Base-by-base conservation (phyloP, 2,113 vertebrate genomes). In the Amazona guildingii region DNA sequence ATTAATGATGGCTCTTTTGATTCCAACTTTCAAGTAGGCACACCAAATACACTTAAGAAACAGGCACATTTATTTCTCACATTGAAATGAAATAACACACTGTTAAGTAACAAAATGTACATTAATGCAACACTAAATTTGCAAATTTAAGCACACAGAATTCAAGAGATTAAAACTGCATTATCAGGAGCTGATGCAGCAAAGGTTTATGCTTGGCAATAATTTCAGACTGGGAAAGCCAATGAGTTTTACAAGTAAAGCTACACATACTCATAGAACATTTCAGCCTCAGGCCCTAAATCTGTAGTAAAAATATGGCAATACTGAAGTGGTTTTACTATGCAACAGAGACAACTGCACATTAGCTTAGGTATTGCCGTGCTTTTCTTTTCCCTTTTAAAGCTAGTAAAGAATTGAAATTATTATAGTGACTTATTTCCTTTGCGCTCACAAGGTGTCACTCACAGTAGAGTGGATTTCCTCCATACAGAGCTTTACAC, bases 1-100 rank as follows among this genome's bases (percentile, higher is more conserved):
- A 98, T 95, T 96, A 97, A 97, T 93, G 63, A 92, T 43, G 33
- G 14, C 17, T 88, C 69, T 80, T 96, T 95, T 91, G 77, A 96
- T 93, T 93, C 81, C 88, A 23, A 69, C 54, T 94, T 92, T 94
- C 62, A 84, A 69, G 63, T 33, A 81, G 87, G 66, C 62, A 82
- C n/a, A 84, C 24, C 28, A 83, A 90, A 57, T 64, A 68, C 55
- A 70, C 91, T 95, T 83, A 81, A 78, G 73, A 83, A 74, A 84
- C 11, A 64, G 69, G 25, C 37, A 66, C 6, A 46, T 78, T 74
- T 96, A 72, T 92, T 94, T 80, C 46, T 85, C 72, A 77, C 27
- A 48, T 20, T 59, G 57, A 79, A 90, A 70, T 74, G 83, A 87
- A 92, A 63, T 78, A 94, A 51, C 66, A 89, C 44, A 46, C 68